A percentile compares a stretch with the other conserved stretches of the same genome.
These are phyloP conservation scores for Psilopsiagon aymara DNA, from an alignment of 2,113 vertebrate species.

Conservation along the genomic window DNA sequence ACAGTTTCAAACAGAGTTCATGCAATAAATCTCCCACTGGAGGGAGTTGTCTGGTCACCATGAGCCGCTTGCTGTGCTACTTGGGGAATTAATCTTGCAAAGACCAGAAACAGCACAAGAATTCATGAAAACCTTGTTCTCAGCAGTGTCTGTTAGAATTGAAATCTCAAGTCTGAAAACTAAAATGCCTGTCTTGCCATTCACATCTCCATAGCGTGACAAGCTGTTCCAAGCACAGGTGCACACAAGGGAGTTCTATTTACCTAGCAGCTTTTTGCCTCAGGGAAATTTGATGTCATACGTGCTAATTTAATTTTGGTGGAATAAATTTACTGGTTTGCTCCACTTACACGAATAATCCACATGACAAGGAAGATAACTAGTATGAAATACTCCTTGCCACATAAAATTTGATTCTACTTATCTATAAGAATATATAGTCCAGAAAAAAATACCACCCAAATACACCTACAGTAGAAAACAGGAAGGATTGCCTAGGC, in stretches of 20 bases:
- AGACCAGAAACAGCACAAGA: neutral
- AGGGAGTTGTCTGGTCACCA: conserved; percentile 24
- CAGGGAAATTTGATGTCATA: neutral
- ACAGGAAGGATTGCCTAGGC: neutral
- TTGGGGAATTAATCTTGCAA: neutral
- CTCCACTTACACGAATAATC: neutral
- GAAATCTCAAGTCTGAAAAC: neutral
- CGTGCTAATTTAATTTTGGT: neutral
- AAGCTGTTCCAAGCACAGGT: neutral
- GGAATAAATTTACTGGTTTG: neutral
- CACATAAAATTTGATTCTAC: neutral
- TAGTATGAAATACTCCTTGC: neutral
- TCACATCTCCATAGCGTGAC: neutral
- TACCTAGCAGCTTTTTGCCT: neutral
- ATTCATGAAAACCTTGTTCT: neutral
- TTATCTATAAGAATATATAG: neutral
- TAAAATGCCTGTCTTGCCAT: neutral
- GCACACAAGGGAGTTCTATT: neutral
- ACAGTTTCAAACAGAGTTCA: neutral
- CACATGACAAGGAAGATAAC: neutral
- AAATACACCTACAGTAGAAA: neutral
- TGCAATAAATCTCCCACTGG: conserved; percentile 60
- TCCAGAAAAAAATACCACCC: neutral
- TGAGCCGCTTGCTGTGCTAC: neutral
- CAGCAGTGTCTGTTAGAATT: neutral